phyloP scores from a whole-genome alignment of 2,888 invertebrate genomes.

The Tipula helvola region DNA sequence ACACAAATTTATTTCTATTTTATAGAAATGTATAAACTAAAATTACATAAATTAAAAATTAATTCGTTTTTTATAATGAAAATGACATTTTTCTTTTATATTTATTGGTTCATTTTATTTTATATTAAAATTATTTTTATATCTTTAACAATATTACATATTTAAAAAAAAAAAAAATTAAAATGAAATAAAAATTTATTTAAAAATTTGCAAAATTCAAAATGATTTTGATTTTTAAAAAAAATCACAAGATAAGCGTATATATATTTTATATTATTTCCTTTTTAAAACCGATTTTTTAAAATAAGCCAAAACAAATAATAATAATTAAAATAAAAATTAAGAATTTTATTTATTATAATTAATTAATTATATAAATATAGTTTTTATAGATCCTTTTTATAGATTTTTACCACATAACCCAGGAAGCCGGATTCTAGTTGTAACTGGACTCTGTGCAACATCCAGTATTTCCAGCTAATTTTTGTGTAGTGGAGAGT shows the following conservation, averaged over 20 bases:
- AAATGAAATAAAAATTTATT: background rate
- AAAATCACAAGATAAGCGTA: background rate
- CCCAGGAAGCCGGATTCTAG: constrained; percentile 35
- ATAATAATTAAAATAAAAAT: background rate
- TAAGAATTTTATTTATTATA: background rate
- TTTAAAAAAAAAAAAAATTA: background rate
- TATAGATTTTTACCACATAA: constrained; percentile 36
- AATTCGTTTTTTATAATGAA: background rate
- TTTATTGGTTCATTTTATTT: background rate
- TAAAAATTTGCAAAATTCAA: background rate
- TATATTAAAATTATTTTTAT: background rate
- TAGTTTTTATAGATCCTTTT: background rate
- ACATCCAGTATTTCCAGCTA: constrained; percentile 37
- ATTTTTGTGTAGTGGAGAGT: background rate
- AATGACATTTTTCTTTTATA: background rate
- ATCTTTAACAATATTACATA: background rate
- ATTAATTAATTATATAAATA: background rate
- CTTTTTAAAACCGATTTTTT: background rate
- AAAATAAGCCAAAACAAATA: background rate
- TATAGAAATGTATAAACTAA: background rate
- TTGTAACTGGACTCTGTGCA: constrained; percentile 35
- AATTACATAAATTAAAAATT: background rate
- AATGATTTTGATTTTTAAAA: background rate
- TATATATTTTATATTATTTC: background rate
- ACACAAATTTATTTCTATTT: background rate